These are phyloP conservation scores for Eristalinus sepulchralis DNA, from an alignment of 2,888 invertebrate species.

Conservation along the genomic window DNA sequence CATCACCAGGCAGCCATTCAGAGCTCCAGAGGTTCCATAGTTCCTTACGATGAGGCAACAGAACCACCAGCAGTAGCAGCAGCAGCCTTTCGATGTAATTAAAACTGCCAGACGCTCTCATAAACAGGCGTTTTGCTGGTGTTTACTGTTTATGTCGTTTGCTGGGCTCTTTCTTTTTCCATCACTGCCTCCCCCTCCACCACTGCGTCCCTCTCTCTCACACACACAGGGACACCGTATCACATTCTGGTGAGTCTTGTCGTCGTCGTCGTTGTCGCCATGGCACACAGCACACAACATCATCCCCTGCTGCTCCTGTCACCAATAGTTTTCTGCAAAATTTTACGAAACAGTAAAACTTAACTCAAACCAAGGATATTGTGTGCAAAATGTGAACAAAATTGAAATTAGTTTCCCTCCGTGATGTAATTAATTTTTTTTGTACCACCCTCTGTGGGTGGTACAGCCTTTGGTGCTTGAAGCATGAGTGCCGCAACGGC, in stretches of 20 bases:
- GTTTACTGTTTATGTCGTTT: constrained; percentile 63
- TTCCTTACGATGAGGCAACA: neutral
- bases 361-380: constrained; percentile 51
- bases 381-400: constrained; percentile 66
- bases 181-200: neutral
- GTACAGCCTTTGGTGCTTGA: neutral
- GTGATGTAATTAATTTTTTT: constrained; percentile 65
- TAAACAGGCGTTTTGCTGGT: constrained; percentile 68
- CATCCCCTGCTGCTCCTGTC: constrained; percentile 46
- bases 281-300: neutral
- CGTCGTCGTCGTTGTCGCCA: neutral
- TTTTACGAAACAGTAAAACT: constrained; percentile 51
- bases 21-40: neutral
- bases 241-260: neutral
- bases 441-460: neutral
- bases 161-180: constrained; percentile 14
- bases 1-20: neutral
- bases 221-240: neutral
- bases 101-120: constrained; percentile 71
- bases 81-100: constrained; percentile 65
- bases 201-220: neutral
- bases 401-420: constrained; percentile 65
- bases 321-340: constrained; percentile 61
- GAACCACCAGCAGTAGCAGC: constrained; percentile 8
- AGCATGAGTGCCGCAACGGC: neutral